Conservation (phyloP, 2,888 invertebrate species). For the Caenorhabditis japonica region DNA sequence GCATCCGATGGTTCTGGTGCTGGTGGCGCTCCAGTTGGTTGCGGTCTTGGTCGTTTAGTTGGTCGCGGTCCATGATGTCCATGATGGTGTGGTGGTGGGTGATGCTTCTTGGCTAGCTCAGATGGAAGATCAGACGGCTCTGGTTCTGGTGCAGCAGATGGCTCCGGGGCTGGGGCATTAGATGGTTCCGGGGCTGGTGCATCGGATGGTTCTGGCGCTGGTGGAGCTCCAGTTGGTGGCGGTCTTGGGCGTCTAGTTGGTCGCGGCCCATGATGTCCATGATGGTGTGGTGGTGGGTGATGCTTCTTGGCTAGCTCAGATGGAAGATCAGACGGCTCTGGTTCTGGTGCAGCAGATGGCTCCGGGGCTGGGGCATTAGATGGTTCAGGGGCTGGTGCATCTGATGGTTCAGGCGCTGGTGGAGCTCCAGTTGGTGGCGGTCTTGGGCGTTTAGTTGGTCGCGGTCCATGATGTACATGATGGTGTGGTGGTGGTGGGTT, state of each 20-base stretch:
- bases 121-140: conserved; percentile 2
- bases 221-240: conserved; percentile 19
- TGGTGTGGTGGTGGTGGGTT: too few species aligned
- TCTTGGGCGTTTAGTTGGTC: too few species aligned
- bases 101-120: not conserved
- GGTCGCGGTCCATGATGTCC: conserved; percentile 3
- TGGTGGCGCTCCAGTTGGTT: conserved; percentile 11
- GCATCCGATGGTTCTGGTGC: conserved; percentile 4
- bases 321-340: conserved; percentile 8
- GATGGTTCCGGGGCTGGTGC: not conserved
- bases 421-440: too few species aligned
- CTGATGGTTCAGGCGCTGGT: not conserved
- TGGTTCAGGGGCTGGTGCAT: not conserved
- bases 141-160: conserved; percentile 3
- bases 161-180: not conserved
- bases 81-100: not conserved
- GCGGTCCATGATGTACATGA: too few species aligned
- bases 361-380: conserved; percentile 4
- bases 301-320: not conserved
- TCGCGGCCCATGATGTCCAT: conserved; percentile 2
- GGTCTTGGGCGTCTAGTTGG: conserved; percentile 1
- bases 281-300: not conserved
- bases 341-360: conserved; percentile 4
- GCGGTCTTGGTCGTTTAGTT: too few species aligned
- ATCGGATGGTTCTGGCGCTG: conserved; percentile 7